Evolutionary conservation across 2,888 invertebrate species (phyloP).

Genomic region (Gonocerus acuteangulatus): DNA sequence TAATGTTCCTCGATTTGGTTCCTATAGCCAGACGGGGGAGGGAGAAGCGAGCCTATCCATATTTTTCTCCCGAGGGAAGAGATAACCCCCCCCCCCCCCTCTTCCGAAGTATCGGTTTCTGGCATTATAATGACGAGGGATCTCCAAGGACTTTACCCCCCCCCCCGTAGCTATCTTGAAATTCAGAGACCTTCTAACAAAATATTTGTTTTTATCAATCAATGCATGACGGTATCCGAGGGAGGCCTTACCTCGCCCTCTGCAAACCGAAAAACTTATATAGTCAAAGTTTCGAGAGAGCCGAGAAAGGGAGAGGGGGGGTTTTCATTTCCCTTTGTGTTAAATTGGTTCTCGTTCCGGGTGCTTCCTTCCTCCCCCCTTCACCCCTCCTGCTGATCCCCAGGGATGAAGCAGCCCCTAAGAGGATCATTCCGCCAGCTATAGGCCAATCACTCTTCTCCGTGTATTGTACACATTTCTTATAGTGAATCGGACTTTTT

Average conservation of each 20-base stretch:
- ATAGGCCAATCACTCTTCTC: no score
- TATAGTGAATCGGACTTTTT: no score
- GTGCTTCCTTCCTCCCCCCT: not conserved
- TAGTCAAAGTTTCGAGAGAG: slow-evolving; percentile 13
- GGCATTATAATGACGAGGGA: slow-evolving; percentile 8
- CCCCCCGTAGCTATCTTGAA: no score
- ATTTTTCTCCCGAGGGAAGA: not conserved
- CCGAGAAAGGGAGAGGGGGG: not conserved
- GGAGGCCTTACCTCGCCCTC: not conserved
- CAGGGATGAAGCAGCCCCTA: slow-evolving; percentile 6
- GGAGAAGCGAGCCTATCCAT: no score
- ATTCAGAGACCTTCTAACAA: not conserved
- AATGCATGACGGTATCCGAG: not conserved
- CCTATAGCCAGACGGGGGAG: no score
- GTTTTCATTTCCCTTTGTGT: not conserved
- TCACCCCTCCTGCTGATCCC: slow-evolving; percentile 1
- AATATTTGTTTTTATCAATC: slow-evolving; percentile 23
- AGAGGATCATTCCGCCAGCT: slow-evolving; percentile 2
- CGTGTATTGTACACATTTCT: no score
- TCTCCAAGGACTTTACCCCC: not conserved
- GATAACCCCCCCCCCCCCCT: not conserved
- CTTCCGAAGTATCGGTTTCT: not conserved
- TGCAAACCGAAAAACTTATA: slow-evolving; percentile 20
- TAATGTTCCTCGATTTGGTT: no score
- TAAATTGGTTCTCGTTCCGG: slow-evolving; percentile 11